Evolutionary conservation across 2,797 vertebrate genomes (phyloP).

Genomic region (Propithecus perrieri): DNA sequence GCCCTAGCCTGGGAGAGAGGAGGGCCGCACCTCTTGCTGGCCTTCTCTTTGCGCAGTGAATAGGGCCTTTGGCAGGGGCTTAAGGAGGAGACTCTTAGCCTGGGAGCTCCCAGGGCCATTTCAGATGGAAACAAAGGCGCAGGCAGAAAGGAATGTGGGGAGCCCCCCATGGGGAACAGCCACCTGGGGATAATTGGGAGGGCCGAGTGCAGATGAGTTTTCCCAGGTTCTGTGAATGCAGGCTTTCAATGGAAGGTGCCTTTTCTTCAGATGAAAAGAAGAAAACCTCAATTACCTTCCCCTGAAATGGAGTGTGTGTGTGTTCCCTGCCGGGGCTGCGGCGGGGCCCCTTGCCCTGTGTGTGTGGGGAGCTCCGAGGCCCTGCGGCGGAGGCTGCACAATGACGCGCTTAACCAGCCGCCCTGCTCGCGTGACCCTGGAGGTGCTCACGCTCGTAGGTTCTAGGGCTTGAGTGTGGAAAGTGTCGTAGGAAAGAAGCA

Average conservation of each 20-base stretch:
- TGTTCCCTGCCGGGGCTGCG: not conserved
- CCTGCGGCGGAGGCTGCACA: not conserved
- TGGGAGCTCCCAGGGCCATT: slow-evolving; percentile 54
- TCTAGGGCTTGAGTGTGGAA: not conserved
- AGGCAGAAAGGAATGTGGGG: slow-evolving; percentile 71
- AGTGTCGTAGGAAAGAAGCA: not conserved
- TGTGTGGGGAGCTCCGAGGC: not conserved
- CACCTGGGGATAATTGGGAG: slow-evolving; percentile 75
- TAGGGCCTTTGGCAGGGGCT: slow-evolving; percentile 75
- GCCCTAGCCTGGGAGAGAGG: slow-evolving; percentile 11
- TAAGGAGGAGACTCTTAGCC: slow-evolving; percentile 74
- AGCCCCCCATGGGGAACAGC: slow-evolving; percentile 44
- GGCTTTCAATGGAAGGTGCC: slow-evolving; percentile 72
- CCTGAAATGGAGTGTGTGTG: not conserved
- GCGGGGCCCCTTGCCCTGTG: not conserved
- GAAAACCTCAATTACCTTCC: slow-evolving; percentile 69
- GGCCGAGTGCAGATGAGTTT: slow-evolving; percentile 7
- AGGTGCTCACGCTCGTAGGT: not conserved
- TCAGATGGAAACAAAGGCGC: slow-evolving; percentile 64
- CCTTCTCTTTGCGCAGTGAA: slow-evolving; percentile 54
- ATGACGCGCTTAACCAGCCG: not conserved
- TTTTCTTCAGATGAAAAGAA: slow-evolving; percentile 74
- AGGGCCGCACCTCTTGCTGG: slow-evolving; percentile 51
- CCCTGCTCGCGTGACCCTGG: not conserved
- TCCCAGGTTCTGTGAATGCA: slow-evolving; percentile 70